Evolutionary conservation across 2,888 invertebrate genomes (phyloP).

Genomic region (Pollenia griseotomentosa): DNA sequence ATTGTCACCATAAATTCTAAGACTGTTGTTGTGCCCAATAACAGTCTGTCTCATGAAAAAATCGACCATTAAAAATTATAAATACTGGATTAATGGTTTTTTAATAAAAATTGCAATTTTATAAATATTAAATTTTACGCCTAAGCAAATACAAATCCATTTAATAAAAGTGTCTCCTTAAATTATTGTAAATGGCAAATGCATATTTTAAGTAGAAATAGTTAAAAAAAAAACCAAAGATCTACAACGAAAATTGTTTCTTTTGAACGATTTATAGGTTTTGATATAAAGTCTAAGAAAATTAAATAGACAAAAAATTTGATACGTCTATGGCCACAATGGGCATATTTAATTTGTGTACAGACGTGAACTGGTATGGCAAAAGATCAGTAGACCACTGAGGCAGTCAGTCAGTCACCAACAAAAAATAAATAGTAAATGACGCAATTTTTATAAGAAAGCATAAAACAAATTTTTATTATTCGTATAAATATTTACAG

Average conservation of each 20-base stretch:
- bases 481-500: constrained; percentile 12
- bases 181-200: constrained; percentile 66
- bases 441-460: constrained; percentile 53
- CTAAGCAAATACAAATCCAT: constrained; percentile 63
- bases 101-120: constrained; percentile 54
- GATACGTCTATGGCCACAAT: constrained; percentile 45
- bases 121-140: constrained; percentile 55
- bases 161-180: constrained; percentile 72
- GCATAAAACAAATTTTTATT: constrained; percentile 41
- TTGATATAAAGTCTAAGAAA: constrained; percentile 70
- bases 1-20: constrained; percentile 57
- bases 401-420: constrained; percentile 40
- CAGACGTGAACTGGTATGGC: neutral
- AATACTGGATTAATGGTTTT: constrained; percentile 47
- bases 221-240: neutral
- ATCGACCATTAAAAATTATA: constrained; percentile 57
- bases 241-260: constrained; percentile 36
- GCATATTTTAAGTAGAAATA: constrained; percentile 75
- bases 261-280: constrained; percentile 74
- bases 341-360: neutral
- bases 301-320: constrained; percentile 54
- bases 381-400: constrained; percentile 15
- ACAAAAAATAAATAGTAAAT: constrained; percentile 48
- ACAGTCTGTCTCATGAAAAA: constrained; percentile 28
- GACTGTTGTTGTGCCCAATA: constrained; percentile 33